Conservation (phyloP, 1,140 invertebrate genomes). For the Papilio glaucus region DNA sequence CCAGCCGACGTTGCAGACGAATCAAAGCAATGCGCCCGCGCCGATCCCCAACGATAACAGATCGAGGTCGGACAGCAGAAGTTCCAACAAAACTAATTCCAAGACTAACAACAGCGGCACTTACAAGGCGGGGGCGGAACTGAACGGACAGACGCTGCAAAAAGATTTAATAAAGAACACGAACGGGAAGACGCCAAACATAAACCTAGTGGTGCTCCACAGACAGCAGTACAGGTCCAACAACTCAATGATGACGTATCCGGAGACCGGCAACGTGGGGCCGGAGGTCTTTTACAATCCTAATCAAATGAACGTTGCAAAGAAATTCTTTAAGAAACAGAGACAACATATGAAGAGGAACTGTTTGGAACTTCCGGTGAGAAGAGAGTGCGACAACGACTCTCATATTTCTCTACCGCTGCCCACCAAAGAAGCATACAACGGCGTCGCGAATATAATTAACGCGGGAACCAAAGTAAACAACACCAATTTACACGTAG, state of each 20-base stretch:
- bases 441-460: slow-evolving; percentile 86
- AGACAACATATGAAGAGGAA: slow-evolving; percentile 90
- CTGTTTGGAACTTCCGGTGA: slow-evolving; percentile 87
- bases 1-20: slow-evolving; percentile 83
- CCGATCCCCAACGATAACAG: slow-evolving; percentile 81
- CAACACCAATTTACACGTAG: slow-evolving; percentile 90
- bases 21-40: slow-evolving; percentile 69
- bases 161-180: slow-evolving; percentile 74
- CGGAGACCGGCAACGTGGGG: slow-evolving; percentile 83
- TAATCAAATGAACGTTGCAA: slow-evolving; percentile 94
- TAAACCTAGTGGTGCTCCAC: slow-evolving; percentile 87
- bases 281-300: slow-evolving; percentile 96
- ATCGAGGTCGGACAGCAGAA: slow-evolving; percentile 86
- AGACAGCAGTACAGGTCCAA: slow-evolving; percentile 88
- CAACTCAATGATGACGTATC: slow-evolving; percentile 88
- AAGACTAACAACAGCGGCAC: slow-evolving; percentile 84
- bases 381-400: slow-evolving; percentile 86
- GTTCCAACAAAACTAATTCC: slow-evolving; percentile 83
- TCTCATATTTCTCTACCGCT: slow-evolving; percentile 84
- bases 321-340: slow-evolving; percentile 96
- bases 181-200: slow-evolving; percentile 80
- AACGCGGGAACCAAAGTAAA: slow-evolving; percentile 89
- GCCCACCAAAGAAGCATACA: slow-evolving; percentile 82
- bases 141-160: slow-evolving; percentile 78
- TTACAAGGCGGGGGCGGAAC: slow-evolving; percentile 82